Base-by-base conservation (phyloP, 2,888 invertebrate genomes). In the Emmelina monodactyla region DNA sequence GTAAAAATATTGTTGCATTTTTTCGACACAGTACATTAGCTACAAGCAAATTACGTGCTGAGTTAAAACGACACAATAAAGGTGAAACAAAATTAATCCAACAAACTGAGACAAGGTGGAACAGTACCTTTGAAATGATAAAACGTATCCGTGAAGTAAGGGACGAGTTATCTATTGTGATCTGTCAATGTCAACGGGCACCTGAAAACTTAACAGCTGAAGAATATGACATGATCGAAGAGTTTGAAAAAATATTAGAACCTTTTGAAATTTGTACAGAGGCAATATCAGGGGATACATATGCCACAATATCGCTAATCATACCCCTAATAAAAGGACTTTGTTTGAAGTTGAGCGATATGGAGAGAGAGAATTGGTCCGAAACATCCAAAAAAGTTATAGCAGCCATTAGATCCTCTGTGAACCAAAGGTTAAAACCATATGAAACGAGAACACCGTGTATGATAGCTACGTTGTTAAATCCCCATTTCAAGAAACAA, bases 401-500 rank as follows among this genome's bases (percentile, higher is more conserved):
- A 19, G 14, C 35, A 28, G 9, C 9, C 30, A 25, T 35, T 12
- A 39, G 16, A 33, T 12, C 13, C 6, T 34, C 32, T 10, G 15
- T 33, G 25, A 11, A 9, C n/a, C 25, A 25, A 7, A 16, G 19
- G 14, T 31, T 38, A 13, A 41, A 41, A 38, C 37, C 38, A 16
- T 38, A 38, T 34, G 40, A 42, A 25, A 25, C 5, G n/a, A 34
- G 42, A 36, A 15, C 31, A 32, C 37, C 40, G 30, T 42, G 40
- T 15, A 40, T 42, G 13, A 42, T 40, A 34, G 16, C 38, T 33
- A 42, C 40, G 10, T n/a, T 42, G 7, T 31, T 42, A 16, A 42
- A 42, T 28, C 40, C 42, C 6, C 40, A 40, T 37, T 42, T 40
- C 28, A 42, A 40, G 28, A 39, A 40, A 38, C 4, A 28, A 22